Percentiles rank a stretch among this genome's conserved stretches.
Evolutionary conservation across 1,140 invertebrate species (phyloP).

Genomic region (Paraescarpia echinospica): DNA sequence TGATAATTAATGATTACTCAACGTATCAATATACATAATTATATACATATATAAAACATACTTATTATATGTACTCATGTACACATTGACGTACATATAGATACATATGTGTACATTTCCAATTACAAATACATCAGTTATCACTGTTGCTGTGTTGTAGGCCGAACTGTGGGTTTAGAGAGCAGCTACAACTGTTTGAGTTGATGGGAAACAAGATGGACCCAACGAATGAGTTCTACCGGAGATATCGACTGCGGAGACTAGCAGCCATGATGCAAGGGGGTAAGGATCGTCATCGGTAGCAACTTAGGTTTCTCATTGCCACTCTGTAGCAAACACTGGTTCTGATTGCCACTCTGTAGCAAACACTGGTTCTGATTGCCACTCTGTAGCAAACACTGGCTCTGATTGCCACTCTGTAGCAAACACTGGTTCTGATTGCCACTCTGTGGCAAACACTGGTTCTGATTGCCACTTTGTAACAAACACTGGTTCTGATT

Average conservation of each 20-base stretch:
- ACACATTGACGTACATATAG: too few species aligned
- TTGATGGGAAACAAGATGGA: slow-evolving; percentile 41
- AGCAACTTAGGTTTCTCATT: neutral
- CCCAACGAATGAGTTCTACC: slow-evolving; percentile 34
- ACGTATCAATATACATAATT: too few species aligned
- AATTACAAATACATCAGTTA: too few species aligned
- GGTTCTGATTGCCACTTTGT: neutral
- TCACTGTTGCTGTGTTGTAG: slow-evolving; percentile 35
- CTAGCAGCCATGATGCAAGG: slow-evolving; percentile 35
- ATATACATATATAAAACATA: too few species aligned
- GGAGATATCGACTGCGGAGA: slow-evolving; percentile 34
- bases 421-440: neutral
- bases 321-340: neutral
- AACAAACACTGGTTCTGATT: neutral
- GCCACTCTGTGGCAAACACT: neutral
- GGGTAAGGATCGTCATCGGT: slow-evolving; percentile 24
- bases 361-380: neutral
- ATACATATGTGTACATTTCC: too few species aligned
- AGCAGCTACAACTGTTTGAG: slow-evolving; percentile 46
- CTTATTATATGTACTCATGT: too few species aligned
- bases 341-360: neutral
- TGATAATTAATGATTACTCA: too few species aligned
- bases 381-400: neutral
- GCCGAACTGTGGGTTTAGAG: slow-evolving; percentile 43
- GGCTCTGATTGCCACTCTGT: neutral